A percentile compares a stretch with the other conserved stretches of the same genome.
These are phyloP conservation scores for Gastracanthus pulcherrimus DNA, from an alignment of 2,888 invertebrate genomes.

Conservation along the genomic window DNA sequence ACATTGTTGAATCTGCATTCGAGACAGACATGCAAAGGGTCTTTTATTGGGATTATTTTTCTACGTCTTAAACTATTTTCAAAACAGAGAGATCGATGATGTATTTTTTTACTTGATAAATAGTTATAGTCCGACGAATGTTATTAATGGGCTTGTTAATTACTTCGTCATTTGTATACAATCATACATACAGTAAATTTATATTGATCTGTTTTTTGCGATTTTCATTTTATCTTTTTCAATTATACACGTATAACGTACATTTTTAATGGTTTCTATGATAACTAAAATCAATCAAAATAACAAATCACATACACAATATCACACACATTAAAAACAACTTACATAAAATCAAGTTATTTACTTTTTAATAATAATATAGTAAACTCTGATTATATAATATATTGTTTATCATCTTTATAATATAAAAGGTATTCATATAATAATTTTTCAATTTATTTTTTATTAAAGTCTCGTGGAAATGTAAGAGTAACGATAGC, in stretches of 20 bases:
- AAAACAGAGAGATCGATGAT: no score
- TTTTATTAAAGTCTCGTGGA: not conserved
- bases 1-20: not conserved
- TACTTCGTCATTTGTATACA: no score
- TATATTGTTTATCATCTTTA: no score
- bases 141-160: no score
- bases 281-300: not conserved
- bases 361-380: not conserved
- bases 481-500: conserved; percentile 7
- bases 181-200: no score
- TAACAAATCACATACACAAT: not conserved
- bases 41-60: not conserved
- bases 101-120: no score
- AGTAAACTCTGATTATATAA: no score
- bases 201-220: no score
- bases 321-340: not conserved
- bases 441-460: not conserved
- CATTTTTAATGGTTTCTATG: not conserved
- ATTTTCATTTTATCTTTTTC: no score
- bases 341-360: not conserved
- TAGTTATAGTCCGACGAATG: no score
- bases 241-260: no score
- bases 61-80: no score
- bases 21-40: not conserved
- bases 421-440: not conserved